These are phyloP conservation scores for Boulengeromyrus knoepffleri DNA, from an alignment of 2,113 vertebrate species.

Conservation along the genomic window DNA sequence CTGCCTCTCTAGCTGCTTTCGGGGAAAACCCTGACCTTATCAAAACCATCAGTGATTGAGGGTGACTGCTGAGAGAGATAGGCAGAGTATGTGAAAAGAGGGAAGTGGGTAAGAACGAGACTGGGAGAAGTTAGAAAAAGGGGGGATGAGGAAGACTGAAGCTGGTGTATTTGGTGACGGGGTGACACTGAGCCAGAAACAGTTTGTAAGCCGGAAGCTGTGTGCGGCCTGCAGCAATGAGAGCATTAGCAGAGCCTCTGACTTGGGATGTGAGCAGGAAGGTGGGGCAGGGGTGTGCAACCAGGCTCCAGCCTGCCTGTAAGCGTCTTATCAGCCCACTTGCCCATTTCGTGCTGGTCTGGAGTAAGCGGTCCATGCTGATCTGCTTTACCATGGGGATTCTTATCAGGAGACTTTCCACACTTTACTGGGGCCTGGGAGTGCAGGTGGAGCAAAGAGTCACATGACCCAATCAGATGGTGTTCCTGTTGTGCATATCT, in stretches of 20 bases:
- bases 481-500: background rate
- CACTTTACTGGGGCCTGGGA: background rate
- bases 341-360: background rate
- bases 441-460: background rate
- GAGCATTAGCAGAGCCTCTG: background rate
- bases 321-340: background rate
- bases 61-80: background rate
- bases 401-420: slow-evolving; percentile 1
- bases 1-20: background rate
- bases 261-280: background rate
- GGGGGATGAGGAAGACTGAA: background rate
- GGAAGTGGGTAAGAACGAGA: background rate
- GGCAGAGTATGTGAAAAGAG: background rate
- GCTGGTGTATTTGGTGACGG: background rate
- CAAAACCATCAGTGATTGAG: background rate
- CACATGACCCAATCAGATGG: background rate
- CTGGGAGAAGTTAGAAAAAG: background rate
- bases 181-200: background rate
- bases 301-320: background rate
- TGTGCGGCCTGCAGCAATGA: background rate
- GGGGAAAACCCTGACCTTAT: background rate
- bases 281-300: background rate
- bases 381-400: background rate
- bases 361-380: background rate
- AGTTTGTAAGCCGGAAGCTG: background rate